phyloP scores from a whole-genome alignment of 2,888 invertebrate species.

The Cephus rjabovi region DNA sequence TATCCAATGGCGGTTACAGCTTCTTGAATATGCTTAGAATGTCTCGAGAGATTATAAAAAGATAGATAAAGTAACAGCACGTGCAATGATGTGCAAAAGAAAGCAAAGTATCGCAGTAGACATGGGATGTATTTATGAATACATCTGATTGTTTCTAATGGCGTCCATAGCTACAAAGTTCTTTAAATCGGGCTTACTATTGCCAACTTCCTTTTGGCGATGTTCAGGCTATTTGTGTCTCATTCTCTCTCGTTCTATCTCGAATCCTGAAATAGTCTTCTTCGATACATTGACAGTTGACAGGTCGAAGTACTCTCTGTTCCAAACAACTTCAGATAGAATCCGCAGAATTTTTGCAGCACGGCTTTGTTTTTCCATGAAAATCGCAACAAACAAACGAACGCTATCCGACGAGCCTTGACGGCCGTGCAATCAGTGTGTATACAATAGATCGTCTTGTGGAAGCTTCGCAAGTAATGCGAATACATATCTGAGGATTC shows the following conservation, averaged over 20 bases:
- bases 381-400: constrained; percentile 26
- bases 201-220: neutral
- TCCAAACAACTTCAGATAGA: neutral
- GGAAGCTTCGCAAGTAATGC: constrained; percentile 9
- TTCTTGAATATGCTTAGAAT: too few relatives aligned
- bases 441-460: constrained; percentile 1
- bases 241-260: neutral
- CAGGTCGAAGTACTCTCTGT: neutral
- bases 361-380: constrained; percentile 36
- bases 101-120: neutral
- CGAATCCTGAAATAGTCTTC: neutral
- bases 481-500: constrained; percentile 2
- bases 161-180: neutral
- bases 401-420: constrained; percentile 9
- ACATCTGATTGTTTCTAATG: neutral
- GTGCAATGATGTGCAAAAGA: neutral
- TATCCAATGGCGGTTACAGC: neutral
- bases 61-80: neutral
- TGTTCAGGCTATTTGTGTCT: neutral
- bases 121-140: neutral
- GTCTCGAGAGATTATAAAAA: neutral
- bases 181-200: neutral
- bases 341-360: constrained; percentile 22
- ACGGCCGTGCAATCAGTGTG: neutral
- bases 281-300: constrained; percentile 5